Conservation (phyloP, 2,113 vertebrate species). For the Pedionomus torquatus region DNA sequence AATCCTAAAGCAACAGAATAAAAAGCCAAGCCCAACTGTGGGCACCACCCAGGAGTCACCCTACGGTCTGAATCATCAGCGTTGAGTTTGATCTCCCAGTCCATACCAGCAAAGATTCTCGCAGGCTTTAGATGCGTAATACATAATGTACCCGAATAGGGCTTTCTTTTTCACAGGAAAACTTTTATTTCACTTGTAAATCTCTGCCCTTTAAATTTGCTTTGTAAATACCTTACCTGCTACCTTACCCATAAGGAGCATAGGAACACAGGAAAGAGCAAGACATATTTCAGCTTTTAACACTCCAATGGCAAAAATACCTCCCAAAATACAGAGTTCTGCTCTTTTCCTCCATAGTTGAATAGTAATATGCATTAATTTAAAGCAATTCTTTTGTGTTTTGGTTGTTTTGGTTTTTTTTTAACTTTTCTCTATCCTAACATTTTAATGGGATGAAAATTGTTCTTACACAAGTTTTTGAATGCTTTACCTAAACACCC, state of each 20-base stretch:
- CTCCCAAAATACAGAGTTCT: neutral
- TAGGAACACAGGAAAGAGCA: neutral
- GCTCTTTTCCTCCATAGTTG: neutral
- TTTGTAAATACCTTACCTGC: neutral
- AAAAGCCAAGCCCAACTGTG: neutral
- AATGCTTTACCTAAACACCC: neutral
- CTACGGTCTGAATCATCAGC: neutral
- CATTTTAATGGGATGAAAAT: neutral
- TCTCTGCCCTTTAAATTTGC: neutral
- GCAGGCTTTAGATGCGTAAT: neutral
- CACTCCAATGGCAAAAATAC: neutral
- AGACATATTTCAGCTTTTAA: neutral
- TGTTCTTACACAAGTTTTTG: neutral
- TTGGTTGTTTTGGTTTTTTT: neutral
- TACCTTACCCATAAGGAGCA: neutral
- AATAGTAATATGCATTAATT: neutral
- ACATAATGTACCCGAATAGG: neutral
- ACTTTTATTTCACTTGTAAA: neutral
- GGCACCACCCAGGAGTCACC: neutral
- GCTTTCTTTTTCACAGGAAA: neutral
- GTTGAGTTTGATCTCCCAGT: neutral
- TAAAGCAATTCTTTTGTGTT: neutral
- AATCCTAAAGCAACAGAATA: neutral
- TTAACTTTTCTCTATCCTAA: neutral
- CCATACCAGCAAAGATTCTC: neutral